phyloP scores from a whole-genome alignment of 2,113 vertebrate species.

The Oryzias javanicus region DNA sequence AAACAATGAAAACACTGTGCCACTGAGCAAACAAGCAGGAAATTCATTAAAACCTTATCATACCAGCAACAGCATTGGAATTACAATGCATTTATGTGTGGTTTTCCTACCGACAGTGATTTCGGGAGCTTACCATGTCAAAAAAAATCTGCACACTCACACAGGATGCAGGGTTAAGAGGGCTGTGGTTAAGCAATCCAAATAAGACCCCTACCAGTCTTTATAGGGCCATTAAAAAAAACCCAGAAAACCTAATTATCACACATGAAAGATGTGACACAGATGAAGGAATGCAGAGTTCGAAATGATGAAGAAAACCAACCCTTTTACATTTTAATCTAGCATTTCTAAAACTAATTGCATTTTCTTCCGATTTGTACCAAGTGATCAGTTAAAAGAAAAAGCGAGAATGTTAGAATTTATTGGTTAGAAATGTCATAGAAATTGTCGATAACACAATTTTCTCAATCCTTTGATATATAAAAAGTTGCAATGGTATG shows the following conservation, averaged over 20 bases:
- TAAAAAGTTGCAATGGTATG: too few species aligned
- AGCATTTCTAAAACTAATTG: neutral
- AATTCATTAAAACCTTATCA: constrained; percentile 4
- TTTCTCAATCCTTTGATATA: too few species aligned
- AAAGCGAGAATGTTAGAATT: too few species aligned
- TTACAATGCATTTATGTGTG: constrained; percentile 48
- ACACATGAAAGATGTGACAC: constrained; percentile 46
- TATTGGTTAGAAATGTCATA: too few species aligned
- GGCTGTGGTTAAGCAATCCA: constrained; percentile 44
- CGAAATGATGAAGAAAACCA: constrained; percentile 4
- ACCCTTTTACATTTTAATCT: constrained; percentile 22
- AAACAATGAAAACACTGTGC: neutral
- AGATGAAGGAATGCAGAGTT: constrained; percentile 32
- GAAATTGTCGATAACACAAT: too few species aligned
- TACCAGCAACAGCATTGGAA: constrained; percentile 19
- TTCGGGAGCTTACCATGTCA: constrained; percentile 26
- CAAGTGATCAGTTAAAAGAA: neutral
- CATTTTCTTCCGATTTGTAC: neutral
- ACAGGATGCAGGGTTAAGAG: constrained; percentile 55
- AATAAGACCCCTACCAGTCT: constrained; percentile 32
- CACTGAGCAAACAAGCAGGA: neutral
- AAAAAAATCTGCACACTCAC: constrained; percentile 40
- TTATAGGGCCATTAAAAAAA: constrained; percentile 40
- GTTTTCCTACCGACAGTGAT: constrained; percentile 35
- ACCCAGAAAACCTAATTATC: constrained; percentile 25